Base-by-base conservation (phyloP, 2,113 vertebrate genomes). In the Hyperopisus bebe region DNA sequence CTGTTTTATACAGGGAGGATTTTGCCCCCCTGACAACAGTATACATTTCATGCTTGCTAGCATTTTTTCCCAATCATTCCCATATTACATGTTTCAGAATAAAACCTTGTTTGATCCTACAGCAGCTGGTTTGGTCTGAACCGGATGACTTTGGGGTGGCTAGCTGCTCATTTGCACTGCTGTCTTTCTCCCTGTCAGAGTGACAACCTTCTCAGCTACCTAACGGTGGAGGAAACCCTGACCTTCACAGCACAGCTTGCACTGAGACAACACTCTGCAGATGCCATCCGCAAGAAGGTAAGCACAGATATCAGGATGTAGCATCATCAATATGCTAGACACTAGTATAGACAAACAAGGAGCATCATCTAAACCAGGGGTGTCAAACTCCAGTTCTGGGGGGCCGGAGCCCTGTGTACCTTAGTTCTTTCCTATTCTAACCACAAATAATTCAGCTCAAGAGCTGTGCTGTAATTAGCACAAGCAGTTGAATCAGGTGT, bases 141-240 rank as follows among this genome's bases (percentile, higher is more conserved):
- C 3, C 83, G 44, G 9, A 31, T 0, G 7, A 27, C 15, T 27
- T 85, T 85, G 19, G 31, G 21, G 17, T 8, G 19, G 11, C 47
- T 53, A 31, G 27, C 85, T 39, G 15, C 3, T 51, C 86, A 51
- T 53, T 87, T 19, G 48, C 48, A 21, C 19, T 87, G 51, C 86
- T 44, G 44, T 44, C 35, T 39, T 55, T 66, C 48, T 62, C 1
- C 91, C 62, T 86, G 47, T 7, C 94, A 99, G 98, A 97, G 92
- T 88, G 97, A 98, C 89, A 96, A 95, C 88, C 95, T 99, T 90
- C 93, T 99, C 92, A 96, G 96, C 93, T 98, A 96, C 94, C 96
- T 99, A 92, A 99, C 98, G 0, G 91, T 99, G 94, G 94, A 96
- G 46, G 98, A 99, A 94, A 98, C 97, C 1, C 94, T 99, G 93